A percentile compares a stretch with the other conserved stretches of the same genome.
Conservation (phyloP, 2,113 vertebrate species). For the Typhlomys cinereus region DNA sequence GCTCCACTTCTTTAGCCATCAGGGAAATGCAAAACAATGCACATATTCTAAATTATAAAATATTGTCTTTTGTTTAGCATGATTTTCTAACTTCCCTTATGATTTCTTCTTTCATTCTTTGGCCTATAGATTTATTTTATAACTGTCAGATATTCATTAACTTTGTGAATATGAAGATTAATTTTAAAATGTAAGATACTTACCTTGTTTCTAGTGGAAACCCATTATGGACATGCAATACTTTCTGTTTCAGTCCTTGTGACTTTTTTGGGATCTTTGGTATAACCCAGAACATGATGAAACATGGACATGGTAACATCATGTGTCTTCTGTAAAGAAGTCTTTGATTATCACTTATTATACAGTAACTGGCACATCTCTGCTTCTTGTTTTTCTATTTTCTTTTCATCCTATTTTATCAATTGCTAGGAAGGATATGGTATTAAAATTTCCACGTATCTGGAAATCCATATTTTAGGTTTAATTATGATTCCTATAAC, state of each 20-base stretch:
- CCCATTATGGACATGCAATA: no score
- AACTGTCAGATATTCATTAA: not conserved
- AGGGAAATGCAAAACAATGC: no score
- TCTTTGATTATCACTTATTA: not conserved
- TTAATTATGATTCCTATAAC: constrained; percentile 19
- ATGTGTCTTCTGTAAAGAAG: not conserved
- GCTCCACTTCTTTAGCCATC: no score
- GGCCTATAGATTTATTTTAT: not conserved
- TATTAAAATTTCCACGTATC: not conserved
- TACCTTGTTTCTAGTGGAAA: no score
- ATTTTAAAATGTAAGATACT: not conserved
- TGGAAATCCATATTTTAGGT: not conserved
- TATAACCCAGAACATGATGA: not conserved
- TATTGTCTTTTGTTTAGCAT: no score
- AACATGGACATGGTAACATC: not conserved
- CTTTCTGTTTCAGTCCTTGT: not conserved
- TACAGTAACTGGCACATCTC: not conserved
- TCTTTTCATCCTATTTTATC: not conserved
- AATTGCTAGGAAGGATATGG: not conserved
- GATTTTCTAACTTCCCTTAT: not conserved
- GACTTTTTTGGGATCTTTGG: not conserved
- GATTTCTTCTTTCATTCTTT: not conserved
- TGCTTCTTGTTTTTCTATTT: not conserved
- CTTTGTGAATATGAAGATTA: not conserved
- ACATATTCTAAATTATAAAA: no score